These are phyloP conservation scores for Anas platyrhynchos DNA, from an alignment of 2,113 vertebrate species.

Conservation along the genomic window DNA sequence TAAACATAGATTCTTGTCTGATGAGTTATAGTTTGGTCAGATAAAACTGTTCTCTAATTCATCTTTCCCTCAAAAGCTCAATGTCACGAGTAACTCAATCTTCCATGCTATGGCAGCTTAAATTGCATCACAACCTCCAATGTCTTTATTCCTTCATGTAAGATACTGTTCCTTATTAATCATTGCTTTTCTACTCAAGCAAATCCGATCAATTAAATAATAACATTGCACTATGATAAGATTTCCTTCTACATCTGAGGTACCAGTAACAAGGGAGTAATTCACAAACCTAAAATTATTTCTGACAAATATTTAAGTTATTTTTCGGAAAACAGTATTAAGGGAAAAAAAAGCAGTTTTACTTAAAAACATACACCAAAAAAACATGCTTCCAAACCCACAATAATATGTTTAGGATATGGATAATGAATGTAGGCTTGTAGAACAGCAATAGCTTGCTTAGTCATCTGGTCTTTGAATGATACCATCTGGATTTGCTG, in stretches of 20 bases:
- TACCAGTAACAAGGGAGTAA: neutral
- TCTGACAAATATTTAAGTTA: neutral
- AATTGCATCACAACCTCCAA: neutral
- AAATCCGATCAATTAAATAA: neutral
- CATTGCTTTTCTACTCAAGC: neutral
- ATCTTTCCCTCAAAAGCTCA: neutral
- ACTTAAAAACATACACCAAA: neutral
- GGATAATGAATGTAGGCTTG: neutral
- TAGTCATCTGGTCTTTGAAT: neutral
- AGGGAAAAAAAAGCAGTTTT: neutral
- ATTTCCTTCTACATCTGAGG: neutral
- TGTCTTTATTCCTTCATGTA: neutral
- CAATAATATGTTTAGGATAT: neutral
- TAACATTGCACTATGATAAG: neutral
- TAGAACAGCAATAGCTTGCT: neutral
- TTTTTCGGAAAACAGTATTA: neutral
- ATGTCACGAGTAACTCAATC: neutral
- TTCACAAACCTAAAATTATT: neutral
- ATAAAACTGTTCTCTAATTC: neutral
- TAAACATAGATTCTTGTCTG: neutral
- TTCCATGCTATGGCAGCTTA: neutral
- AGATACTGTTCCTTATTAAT: neutral
- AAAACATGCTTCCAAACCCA: neutral
- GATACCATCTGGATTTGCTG: neutral
- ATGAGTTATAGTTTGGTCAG: neutral